Evolutionary conservation across 2,113 vertebrate species (phyloP), one percentile per base, ranked within the genome.

Genomic region (Apaloderma vittatum): DNA sequence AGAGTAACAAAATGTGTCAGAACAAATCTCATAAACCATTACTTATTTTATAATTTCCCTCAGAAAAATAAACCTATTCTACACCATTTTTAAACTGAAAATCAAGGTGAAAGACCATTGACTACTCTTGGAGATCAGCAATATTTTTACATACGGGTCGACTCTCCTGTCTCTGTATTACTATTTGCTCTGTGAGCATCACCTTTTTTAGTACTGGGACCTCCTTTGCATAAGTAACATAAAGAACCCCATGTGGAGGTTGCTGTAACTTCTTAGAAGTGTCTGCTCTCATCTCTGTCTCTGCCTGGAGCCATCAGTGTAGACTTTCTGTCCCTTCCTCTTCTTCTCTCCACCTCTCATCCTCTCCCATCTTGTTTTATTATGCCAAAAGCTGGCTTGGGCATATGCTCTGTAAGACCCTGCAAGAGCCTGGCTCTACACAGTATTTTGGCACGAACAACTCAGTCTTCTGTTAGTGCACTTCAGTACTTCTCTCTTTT

Each of bases 351-450:
- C 5, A 45, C 2, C 15, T 70, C 40, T n/a, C 8, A 36, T 9
- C 4, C 18, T 29, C 15, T 66, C 26, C 23, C 5, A 45, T 14
- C 22, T 70, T 73, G 7, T 57, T 93, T 58, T 67, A 32, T 55
- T 79, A 40, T 3, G 2, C 27, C 21, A 37, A 29, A 6, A 55
- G 26, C 11, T 74, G 36, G 4, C 12, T 70, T 48, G 40, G 36
- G 12, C 18, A 54, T 24, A 11, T 12, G 15, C 3, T 17, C n/a
- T 21, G 8, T 23, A 40, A 62, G 2, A n/a, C 7, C 1, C 1
- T 36, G 40, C 34, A 45, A 9, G 4, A 34, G 43, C 6, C 48
- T 81, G 22, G 7, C 55, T 90, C 22, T 46, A 76, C 3, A 5
- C 17, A 11, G 24, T 45, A 4, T 73, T 57, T 86, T 36, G 17